Conservation (phyloP, 1,140 invertebrate species). For the Paracyclopina nana region DNA sequence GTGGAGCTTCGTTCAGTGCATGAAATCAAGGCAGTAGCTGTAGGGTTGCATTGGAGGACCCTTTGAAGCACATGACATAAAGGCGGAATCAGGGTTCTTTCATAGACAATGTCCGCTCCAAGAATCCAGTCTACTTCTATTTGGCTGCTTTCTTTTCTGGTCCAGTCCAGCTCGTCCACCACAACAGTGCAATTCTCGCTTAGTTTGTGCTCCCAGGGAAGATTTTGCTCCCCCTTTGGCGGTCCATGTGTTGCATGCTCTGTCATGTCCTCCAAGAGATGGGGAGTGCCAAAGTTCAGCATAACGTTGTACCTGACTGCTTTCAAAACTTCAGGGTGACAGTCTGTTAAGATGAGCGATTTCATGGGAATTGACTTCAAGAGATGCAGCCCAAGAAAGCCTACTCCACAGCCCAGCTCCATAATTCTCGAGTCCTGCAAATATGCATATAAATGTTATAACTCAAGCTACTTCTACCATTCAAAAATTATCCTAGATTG, state of each 20-base stretch:
- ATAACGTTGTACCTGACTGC: background rate
- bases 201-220: background rate
- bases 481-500: background rate
- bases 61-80: background rate
- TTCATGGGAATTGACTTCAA: background rate
- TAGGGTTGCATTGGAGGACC: background rate
- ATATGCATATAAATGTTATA: background rate
- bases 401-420: slow-evolving; percentile 5
- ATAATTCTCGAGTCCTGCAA: slow-evolving; percentile 3
- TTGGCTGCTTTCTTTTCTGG: background rate
- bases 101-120: slow-evolving; percentile 10
- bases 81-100: background rate
- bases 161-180: slow-evolving; percentile 7
- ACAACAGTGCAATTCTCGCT: background rate
- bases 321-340: slow-evolving; percentile 1
- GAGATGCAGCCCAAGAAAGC: slow-evolving; percentile 1
- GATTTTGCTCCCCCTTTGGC: no score
- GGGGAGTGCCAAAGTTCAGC: no score
- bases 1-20: slow-evolving; percentile 10
- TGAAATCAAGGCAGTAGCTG: slow-evolving; percentile 1
- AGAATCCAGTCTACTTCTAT: slow-evolving; percentile 1
- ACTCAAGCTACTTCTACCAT: background rate
- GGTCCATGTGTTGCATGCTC: no score
- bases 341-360: slow-evolving; percentile 2
- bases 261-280: no score